phyloP scores from a whole-genome alignment of 2,797 vertebrate species.

The Zalophus californianus region DNA sequence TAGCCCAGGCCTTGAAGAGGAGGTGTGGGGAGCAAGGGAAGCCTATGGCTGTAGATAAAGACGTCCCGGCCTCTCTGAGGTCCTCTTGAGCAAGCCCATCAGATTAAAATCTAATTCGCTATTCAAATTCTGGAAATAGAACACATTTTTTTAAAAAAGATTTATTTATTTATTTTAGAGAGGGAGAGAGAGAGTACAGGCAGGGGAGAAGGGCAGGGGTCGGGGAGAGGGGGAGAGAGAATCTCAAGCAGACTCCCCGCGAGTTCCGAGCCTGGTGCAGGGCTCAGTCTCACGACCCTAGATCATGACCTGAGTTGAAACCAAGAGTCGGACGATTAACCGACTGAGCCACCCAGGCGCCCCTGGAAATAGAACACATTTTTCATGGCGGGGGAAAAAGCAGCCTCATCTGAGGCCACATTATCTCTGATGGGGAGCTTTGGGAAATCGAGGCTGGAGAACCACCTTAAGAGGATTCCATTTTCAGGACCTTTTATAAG shows the following conservation, averaged over 20 bases:
- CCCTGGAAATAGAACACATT: background rate
- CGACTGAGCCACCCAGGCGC: background rate
- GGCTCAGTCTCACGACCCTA: background rate
- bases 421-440: slow-evolving; percentile 19
- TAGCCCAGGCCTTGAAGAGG: background rate
- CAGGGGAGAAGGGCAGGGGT: background rate
- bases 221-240: background rate
- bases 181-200: background rate
- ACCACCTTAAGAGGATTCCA: background rate
- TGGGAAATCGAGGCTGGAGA: slow-evolving; percentile 47
- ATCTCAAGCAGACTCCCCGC: background rate
- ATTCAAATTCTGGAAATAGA: slow-evolving; percentile 47
- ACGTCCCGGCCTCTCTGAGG: background rate
- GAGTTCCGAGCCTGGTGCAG: fast-evolving
- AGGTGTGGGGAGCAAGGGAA: background rate
- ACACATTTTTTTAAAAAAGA: slow-evolving; percentile 1
- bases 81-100: background rate
- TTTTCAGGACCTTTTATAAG: slow-evolving; percentile 51
- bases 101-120: slow-evolving; percentile 62
- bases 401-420: slow-evolving; percentile 64
- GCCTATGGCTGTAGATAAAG: background rate
- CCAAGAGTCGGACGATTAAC: background rate
- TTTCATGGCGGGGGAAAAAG: slow-evolving; percentile 30
- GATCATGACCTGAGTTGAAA: background rate
- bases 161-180: background rate